phyloP scores from a whole-genome alignment of 2,113 vertebrate genomes.

The Semicossyphus pulcher region DNA sequence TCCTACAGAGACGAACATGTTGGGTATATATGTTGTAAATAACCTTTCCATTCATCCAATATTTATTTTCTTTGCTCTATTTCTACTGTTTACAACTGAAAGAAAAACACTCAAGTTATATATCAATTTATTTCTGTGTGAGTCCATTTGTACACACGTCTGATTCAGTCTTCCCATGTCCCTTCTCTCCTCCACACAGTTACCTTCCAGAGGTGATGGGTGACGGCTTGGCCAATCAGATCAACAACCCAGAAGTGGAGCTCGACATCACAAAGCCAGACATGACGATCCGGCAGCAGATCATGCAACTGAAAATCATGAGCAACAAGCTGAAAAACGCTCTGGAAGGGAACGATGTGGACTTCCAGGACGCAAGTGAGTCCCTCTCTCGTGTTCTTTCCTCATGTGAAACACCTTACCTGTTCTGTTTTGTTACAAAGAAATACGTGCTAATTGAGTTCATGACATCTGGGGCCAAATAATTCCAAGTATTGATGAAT shows the following conservation, averaged over 20 bases:
- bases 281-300: slow-evolving; percentile 95
- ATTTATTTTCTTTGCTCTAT: too few species aligned
- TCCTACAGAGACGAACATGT: neutral
- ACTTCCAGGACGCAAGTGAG: slow-evolving; percentile 91
- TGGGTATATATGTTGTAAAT: too few species aligned
- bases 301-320: slow-evolving; percentile 98
- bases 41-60: too few species aligned
- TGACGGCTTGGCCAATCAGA: slow-evolving; percentile 94
- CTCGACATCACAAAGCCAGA: slow-evolving; percentile 99
- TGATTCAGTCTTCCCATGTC: neutral
- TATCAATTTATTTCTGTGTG: too few species aligned
- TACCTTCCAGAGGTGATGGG: slow-evolving; percentile 97
- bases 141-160: too few species aligned
- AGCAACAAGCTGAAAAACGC: slow-evolving; percentile 93
- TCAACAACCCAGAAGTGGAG: slow-evolving; percentile 98
- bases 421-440: neutral
- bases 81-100: too few species aligned
- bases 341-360: slow-evolving; percentile 88
- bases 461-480: too few species aligned
- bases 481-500: too few species aligned
- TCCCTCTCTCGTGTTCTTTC: neutral
- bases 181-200: slow-evolving; percentile 70
- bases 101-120: too few species aligned
- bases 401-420: neutral
- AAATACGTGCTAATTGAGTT: too few species aligned